phyloP scores from a whole-genome alignment of 2,113 vertebrate species.

The Cnemophilus loriae region DNA sequence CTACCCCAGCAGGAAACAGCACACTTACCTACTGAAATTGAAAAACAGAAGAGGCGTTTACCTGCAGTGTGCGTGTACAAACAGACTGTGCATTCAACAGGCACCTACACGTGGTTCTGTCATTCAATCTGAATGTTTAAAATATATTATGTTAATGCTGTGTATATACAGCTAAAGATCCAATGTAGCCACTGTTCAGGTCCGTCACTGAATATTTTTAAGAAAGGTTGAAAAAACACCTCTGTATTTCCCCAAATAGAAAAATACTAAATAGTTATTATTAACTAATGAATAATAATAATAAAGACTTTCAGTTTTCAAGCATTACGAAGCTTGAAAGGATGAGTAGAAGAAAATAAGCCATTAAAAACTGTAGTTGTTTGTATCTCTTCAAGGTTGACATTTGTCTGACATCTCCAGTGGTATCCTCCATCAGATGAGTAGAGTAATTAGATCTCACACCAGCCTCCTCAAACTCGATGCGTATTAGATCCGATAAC shows the following conservation, averaged over 20 bases:
- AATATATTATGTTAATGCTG: neutral
- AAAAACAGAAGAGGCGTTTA: neutral
- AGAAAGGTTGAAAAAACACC: neutral
- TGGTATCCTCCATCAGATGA: neutral
- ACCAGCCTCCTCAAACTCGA: neutral
- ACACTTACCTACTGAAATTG: neutral
- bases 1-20: neutral
- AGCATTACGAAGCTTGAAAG: neutral
- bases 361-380: neutral
- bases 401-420: neutral
- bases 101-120: rapidly evolving
- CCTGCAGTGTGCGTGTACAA: too few species aligned
- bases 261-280: neutral
- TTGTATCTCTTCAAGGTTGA: neutral
- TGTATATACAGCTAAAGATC: neutral
- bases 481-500: neutral
- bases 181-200: neutral
- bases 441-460: neutral
- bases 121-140: neutral
- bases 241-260: neutral
- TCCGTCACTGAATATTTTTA: neutral
- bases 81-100: neutral
- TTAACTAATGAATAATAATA: neutral
- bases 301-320: neutral
- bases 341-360: neutral